Conservation (phyloP, 2,113 vertebrate species). For the Cephalopterus ornatus region DNA sequence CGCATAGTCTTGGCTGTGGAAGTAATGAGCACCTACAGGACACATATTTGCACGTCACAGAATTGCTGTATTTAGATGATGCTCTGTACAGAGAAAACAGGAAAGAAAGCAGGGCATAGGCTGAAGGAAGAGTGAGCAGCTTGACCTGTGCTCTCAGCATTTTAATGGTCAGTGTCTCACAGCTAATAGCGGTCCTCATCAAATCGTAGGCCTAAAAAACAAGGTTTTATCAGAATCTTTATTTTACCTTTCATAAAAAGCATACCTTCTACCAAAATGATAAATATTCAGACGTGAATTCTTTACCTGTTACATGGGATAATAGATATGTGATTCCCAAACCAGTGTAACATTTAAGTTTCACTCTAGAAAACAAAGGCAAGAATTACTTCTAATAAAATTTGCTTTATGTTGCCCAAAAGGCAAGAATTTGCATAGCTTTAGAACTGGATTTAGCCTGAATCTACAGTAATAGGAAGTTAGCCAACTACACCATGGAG, state of each 20-base stretch:
- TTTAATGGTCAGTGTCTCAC: neutral
- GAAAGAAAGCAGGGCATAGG: neutral
- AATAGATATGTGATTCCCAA: neutral
- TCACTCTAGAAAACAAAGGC: neutral
- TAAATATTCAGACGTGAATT: neutral
- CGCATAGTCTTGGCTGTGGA: neutral
- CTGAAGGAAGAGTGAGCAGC: neutral
- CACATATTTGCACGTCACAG: neutral
- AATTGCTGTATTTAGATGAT: neutral
- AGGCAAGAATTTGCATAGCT: slow-evolving; percentile 42
- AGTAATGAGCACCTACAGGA: neutral
- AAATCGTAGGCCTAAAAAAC: neutral
- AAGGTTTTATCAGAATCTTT: neutral
- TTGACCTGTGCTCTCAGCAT: neutral
- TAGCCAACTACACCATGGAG: slow-evolving; percentile 52
- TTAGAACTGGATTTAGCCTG: slow-evolving; percentile 58
- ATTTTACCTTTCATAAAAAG: neutral
- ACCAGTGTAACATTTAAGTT: neutral
- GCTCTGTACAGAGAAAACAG: neutral
- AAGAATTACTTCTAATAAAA: slow-evolving; percentile 1
- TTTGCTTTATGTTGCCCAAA: slow-evolving; percentile 11
- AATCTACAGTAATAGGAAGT: slow-evolving; percentile 48
- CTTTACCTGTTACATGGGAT: neutral
- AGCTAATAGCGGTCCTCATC: fast-evolving
- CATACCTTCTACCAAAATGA: neutral